Conservation (phyloP, 2,113 vertebrate genomes). For the Centropus unirufus region DNA sequence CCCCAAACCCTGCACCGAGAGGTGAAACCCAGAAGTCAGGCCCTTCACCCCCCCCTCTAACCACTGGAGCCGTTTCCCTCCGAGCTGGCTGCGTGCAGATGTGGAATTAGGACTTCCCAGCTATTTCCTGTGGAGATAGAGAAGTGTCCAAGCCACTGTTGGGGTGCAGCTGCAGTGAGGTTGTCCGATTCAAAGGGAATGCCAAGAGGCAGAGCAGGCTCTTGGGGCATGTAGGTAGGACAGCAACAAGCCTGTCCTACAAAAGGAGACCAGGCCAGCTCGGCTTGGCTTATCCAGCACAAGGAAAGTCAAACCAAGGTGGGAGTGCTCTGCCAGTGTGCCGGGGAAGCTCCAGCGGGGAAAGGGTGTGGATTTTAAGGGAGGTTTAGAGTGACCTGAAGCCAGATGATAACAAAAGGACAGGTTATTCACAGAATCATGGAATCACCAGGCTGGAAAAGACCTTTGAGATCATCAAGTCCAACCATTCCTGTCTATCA, state of each 20-base stretch:
- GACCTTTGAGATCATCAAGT: no score
- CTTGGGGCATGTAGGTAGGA: neutral
- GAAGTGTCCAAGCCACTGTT: neutral
- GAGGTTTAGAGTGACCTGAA: neutral
- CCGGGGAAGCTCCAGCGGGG: neutral
- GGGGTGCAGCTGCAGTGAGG: neutral
- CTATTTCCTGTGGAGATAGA: neutral
- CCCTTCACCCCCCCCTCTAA: neutral
- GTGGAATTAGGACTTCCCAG: neutral
- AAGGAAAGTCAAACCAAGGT: neutral
- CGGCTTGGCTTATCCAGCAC: neutral
- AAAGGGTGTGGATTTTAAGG: neutral
- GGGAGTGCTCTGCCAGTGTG: neutral
- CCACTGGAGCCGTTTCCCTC: neutral
- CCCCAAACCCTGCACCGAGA: neutral
- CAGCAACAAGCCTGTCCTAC: neutral
- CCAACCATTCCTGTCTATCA: no score
- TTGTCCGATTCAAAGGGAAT: neutral
- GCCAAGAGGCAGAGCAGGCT: neutral
- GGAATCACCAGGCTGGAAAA: no score
- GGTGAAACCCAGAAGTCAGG: rapidly evolving
- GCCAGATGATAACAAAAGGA: neutral
- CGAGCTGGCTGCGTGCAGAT: neutral
- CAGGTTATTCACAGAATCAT: neutral
- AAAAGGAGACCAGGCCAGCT: neutral